These are phyloP conservation scores for Oophaga sylvatica DNA, from an alignment of 2,797 vertebrate species.

Conservation along the genomic window DNA sequence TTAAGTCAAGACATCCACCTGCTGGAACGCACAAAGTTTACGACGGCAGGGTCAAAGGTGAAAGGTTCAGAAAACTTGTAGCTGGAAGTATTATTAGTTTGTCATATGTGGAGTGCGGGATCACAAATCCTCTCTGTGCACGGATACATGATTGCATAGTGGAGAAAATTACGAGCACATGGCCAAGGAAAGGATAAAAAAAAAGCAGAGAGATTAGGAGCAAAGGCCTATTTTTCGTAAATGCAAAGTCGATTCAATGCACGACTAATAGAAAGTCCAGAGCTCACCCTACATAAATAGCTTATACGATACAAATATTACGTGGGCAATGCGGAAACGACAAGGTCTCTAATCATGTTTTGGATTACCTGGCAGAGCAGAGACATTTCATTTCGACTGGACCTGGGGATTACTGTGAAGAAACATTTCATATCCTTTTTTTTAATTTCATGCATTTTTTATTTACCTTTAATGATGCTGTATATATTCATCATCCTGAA, in stretches of 20 bases:
- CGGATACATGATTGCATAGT: not conserved
- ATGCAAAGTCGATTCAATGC: constrained; percentile 80
- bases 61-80: constrained; percentile 39
- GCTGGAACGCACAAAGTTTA: constrained; percentile 34
- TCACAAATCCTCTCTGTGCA: constrained; percentile 41
- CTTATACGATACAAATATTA: constrained; percentile 82
- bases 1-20: not conserved
- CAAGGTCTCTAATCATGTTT: constrained; percentile 86
- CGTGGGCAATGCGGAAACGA: constrained; percentile 76
- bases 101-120: not conserved
- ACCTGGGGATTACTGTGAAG: constrained; percentile 80
- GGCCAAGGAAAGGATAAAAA: constrained; percentile 74
- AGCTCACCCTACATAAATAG: constrained; percentile 82
- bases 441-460: constrained; percentile 87
- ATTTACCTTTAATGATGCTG: constrained; percentile 87
- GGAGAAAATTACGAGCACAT: constrained; percentile 69
- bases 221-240: constrained; percentile 73
- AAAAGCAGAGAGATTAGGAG: constrained; percentile 74
- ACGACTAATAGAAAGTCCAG: constrained; percentile 80
- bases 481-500: constrained; percentile 90
- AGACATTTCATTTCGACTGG: constrained; percentile 80
- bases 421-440: constrained; percentile 83
- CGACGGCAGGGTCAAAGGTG: constrained; percentile 35
- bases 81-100: constrained; percentile 36
- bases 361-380: constrained; percentile 84